Evolutionary conservation across 2,888 invertebrate genomes (phyloP).

Genomic region (Sympetrum striolatum): DNA sequence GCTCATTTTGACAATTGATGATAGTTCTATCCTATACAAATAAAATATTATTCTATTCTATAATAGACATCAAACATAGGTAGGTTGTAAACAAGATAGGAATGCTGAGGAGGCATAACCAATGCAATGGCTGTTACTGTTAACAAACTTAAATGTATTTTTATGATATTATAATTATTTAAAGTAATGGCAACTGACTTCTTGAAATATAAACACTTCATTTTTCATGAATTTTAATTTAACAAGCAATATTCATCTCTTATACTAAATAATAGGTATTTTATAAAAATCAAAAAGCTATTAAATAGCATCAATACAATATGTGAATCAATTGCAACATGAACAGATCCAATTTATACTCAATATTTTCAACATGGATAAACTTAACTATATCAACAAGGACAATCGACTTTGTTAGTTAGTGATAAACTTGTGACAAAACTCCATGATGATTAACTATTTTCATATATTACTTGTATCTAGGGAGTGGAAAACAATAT

Average conservation of each 20-base stretch:
- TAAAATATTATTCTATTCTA: constrained; percentile 15
- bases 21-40: constrained; percentile 7
- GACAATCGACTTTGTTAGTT: constrained; percentile 8
- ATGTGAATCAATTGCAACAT: constrained; percentile 18
- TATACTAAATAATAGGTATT: background rate
- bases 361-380: constrained; percentile 1
- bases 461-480: background rate
- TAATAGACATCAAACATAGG: constrained; percentile 29
- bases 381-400: constrained; percentile 25
- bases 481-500: background rate
- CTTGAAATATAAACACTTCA: background rate
- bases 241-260: background rate
- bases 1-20: constrained; percentile 33
- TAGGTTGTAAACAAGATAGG: constrained; percentile 23
- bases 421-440: constrained; percentile 15
- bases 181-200: background rate
- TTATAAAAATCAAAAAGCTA: background rate
- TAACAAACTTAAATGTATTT: background rate
- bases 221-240: background rate
- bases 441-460: background rate
- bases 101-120: constrained; percentile 38
- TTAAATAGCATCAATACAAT: background rate
- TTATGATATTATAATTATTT: background rate
- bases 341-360: background rate
- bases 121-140: background rate